phyloP scores from a whole-genome alignment of 2,888 invertebrate genomes.

The Cotesia congregata region DNA sequence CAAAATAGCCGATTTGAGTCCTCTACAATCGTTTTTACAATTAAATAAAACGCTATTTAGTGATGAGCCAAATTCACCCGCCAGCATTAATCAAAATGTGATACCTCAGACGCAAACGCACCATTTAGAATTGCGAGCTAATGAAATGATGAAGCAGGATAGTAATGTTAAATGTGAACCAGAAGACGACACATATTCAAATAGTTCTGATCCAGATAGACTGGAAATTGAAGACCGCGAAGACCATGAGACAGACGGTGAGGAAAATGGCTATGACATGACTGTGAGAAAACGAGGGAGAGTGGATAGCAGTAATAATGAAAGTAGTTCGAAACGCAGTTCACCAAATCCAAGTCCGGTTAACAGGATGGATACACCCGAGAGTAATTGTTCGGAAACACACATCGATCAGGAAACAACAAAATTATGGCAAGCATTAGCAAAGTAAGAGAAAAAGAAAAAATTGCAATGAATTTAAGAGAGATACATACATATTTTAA shows the following conservation, averaged over 20 bases:
- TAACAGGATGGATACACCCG: slow-evolving; percentile 68
- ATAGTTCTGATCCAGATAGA: slow-evolving; percentile 82
- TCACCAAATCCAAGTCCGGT: slow-evolving; percentile 63
- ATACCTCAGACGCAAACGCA: slow-evolving; percentile 65
- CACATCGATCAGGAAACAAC: slow-evolving; percentile 65
- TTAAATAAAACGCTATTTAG: slow-evolving; percentile 66
- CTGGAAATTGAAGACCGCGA: slow-evolving; percentile 77
- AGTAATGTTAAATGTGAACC: slow-evolving; percentile 70
- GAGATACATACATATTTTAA: slow-evolving; percentile 11
- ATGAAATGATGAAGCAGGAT: slow-evolving; percentile 53
- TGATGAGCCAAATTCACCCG: slow-evolving; percentile 65
- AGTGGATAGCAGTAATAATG: slow-evolving; percentile 55
- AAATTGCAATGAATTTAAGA: background rate
- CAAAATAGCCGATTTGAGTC: slow-evolving; percentile 65
- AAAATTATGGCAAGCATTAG: slow-evolving; percentile 65
- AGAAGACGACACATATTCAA: slow-evolving; percentile 78
- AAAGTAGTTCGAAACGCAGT: slow-evolving; percentile 57
- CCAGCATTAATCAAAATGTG: slow-evolving; percentile 66
- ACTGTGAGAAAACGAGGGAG: slow-evolving; percentile 61
- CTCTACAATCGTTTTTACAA: slow-evolving; percentile 65
- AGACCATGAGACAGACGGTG: slow-evolving; percentile 62
- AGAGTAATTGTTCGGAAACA: slow-evolving; percentile 68
- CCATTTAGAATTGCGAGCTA: slow-evolving; percentile 59
- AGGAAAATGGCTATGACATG: slow-evolving; percentile 65
- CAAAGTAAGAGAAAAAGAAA: slow-evolving; percentile 54